A percentile compares a stretch with the other conserved stretches of the same genome.
phyloP scores from a whole-genome alignment of 2,888 invertebrate species.

The Pollenia amentaria region DNA sequence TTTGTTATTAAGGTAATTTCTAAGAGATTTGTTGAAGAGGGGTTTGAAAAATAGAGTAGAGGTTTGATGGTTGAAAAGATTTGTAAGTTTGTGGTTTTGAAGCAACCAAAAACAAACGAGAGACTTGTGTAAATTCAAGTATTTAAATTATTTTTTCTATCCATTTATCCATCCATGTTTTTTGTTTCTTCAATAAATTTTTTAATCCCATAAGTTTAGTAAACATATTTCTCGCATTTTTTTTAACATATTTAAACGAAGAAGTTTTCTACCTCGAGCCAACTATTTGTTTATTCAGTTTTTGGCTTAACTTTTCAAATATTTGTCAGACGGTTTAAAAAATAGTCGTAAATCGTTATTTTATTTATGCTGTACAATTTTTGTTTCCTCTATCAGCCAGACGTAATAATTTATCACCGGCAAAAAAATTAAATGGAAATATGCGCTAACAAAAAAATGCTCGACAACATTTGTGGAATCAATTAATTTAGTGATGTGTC shows the following conservation, averaged over 20 bases:
- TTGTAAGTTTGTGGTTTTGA: too few species aligned
- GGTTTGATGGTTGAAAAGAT: too few species aligned
- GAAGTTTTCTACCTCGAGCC: background rate
- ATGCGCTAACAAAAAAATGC: slow-evolving; percentile 47
- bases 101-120: too few species aligned
- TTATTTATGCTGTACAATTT: background rate
- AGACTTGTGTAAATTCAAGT: too few species aligned
- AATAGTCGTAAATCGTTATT: background rate
- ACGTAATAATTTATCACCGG: slow-evolving; percentile 60
- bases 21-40: background rate
- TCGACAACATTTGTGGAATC: slow-evolving; percentile 72
- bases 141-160: too few species aligned
- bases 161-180: too few species aligned
- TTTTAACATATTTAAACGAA: too few species aligned
- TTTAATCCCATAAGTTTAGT: too few species aligned
- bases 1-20: background rate
- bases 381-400: slow-evolving; percentile 12
- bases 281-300: slow-evolving; percentile 5
- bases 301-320: slow-evolving; percentile 20
- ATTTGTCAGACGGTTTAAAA: background rate
- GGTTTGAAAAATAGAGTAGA: too few species aligned
- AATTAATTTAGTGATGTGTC: slow-evolving; percentile 75
- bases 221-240: too few species aligned
- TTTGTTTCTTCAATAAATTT: too few species aligned
- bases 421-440: slow-evolving; percentile 68